Evolutionary conservation across 1,140 invertebrate genomes (phyloP), one percentile per base, ranked within the genome.

Genomic region (Drosophila pseudoananassae): DNA sequence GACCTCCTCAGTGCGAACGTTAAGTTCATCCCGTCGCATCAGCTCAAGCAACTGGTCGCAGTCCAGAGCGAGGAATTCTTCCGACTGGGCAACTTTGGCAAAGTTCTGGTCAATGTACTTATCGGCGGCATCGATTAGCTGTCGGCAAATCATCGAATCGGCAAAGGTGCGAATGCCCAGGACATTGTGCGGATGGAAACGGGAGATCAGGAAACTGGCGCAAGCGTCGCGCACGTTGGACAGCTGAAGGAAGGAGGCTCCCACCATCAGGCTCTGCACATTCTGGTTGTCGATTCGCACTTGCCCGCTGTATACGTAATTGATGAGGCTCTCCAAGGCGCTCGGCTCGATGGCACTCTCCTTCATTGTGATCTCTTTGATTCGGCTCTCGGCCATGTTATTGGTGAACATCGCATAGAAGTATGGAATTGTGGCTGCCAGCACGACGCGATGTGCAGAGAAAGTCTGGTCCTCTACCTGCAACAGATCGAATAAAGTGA

Each of bases 401-500:
- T 96, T 95, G 12, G 96, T 96, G 92, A 98, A 98, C 97, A 98
- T 98, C 12, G 96, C 97, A 92, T 97, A 94, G 92, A 98, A 98
- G 91, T 98, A 98, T 9, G 97, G 97, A 89, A 98, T 97, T 15
- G 96, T 97, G 4, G 96, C 95, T 15, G 97, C 96, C 38, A 98
- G 92, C 17, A 98, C 96, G 69, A 98, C 95, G 69, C 96, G 93
- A 92, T 98, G 97, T 12, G 96, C 97, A 76, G 94, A 95, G 88
- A 98, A 97, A 58, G 94, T 94, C 84, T 95, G 94, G 79, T 96
- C 95, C 66, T 96, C 96, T 46, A 97, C 96, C 96, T 97, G 55
- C 49, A 66, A 68, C 6, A 29, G 55, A 29, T 55, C n/a, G 64
- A 15, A 45, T 57, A 7, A 43, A 43, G 14, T 43, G 40, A 20